Percentiles rank a stretch among this genome's conserved stretches.
Conservation (phyloP, 2,888 invertebrate species). For the Nasonia oneida region DNA sequence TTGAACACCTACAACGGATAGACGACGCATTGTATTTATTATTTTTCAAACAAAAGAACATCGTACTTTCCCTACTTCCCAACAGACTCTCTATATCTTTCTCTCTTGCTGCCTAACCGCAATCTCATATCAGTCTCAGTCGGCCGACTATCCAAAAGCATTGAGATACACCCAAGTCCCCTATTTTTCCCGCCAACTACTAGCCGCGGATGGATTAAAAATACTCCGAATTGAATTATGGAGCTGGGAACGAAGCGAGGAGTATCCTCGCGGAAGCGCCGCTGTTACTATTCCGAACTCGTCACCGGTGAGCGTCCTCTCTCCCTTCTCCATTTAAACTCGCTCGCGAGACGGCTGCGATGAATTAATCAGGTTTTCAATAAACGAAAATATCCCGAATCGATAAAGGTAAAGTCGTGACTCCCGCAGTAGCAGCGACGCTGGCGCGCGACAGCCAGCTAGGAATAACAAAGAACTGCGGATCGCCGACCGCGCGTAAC, state of each 20-base stretch:
- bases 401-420: slow-evolving; percentile 37
- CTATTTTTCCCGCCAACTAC: not conserved
- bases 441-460: not conserved
- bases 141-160: not conserved
- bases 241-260: slow-evolving; percentile 7
- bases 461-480: not conserved
- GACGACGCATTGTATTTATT: no score
- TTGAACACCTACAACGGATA: no score
- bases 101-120: no score
- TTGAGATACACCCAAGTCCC: not conserved
- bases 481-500: slow-evolving; percentile 26
- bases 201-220: not conserved
- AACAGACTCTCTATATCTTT: no score
- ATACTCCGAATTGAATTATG: not conserved
- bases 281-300: slow-evolving; percentile 54
- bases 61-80: no score
- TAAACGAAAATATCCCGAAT: slow-evolving; percentile 29
- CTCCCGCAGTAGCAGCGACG: not conserved
- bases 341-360: not conserved
- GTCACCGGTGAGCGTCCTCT: slow-evolving; percentile 38
- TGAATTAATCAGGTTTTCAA: not conserved
- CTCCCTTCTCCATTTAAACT: not conserved
- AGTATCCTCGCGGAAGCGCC: not conserved
- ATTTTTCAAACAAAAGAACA: no score
- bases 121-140: no score